These are phyloP conservation scores for Capromys pilorides DNA, from an alignment of 2,797 vertebrate genomes.

Conservation along the genomic window DNA sequence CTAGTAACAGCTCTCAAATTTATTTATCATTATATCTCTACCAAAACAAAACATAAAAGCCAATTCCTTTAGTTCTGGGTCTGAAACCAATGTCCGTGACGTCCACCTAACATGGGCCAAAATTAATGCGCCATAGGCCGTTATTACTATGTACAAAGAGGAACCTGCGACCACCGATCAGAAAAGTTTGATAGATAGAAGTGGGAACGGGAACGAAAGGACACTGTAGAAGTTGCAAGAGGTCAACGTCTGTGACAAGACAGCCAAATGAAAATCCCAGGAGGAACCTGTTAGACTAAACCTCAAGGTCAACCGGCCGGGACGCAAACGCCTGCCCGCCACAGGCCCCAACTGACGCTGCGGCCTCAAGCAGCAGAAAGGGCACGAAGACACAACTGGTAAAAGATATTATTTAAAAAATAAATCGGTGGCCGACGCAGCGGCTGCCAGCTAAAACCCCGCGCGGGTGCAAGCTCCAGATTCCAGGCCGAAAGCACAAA, in stretches of 20 bases:
- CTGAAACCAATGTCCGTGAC: background rate
- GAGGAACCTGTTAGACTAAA: background rate
- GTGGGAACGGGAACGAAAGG: background rate
- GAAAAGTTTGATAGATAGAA: slow-evolving; percentile 20
- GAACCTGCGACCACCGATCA: background rate
- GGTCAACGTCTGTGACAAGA: background rate
- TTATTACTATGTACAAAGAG: background rate
- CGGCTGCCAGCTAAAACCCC: background rate
- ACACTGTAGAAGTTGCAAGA: background rate
- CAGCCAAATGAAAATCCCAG: background rate
- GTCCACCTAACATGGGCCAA: background rate
- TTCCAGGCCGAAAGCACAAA: background rate
- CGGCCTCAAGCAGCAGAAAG: background rate
- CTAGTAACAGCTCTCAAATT: background rate
- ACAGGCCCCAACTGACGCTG: background rate
- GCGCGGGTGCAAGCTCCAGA: background rate
- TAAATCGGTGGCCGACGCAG: background rate
- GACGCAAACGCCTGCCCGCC: background rate
- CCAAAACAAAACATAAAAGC: background rate
- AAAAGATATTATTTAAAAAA: background rate
- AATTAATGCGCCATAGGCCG: slow-evolving; percentile 11
- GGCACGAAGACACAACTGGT: background rate
- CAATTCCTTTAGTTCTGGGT: background rate
- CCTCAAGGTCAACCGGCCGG: slow-evolving; percentile 73
- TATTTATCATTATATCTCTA: background rate